Base-by-base conservation (phyloP, 2,888 invertebrate genomes). In the Papilio elwesi region DNA sequence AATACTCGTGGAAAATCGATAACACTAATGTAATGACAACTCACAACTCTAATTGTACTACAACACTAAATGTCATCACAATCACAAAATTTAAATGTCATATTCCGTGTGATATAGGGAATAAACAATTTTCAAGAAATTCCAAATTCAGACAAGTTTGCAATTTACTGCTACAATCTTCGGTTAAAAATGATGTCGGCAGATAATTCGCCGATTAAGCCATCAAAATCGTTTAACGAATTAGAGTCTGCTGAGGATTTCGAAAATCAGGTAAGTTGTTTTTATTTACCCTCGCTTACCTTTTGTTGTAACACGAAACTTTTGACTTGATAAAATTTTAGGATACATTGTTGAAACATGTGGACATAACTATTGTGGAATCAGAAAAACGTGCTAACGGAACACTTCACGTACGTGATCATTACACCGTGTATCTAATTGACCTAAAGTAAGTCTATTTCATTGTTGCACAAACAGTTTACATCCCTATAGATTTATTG, bases 361-460 rank as follows among this genome's bases (percentile, higher is more conserved):
- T 96, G 83, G 97, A 96, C 89, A 96, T 97, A 82, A 94, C 95
- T 74, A 96, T 97, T 75, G 95, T 96, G 63, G 97, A 97, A 83
- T 96, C 97, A 8, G 97, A 97, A 85, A 97, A 97, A 85, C 94
- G 97, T 74, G 96, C 96, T 63, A 97, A 96, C 86, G 96, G 96
- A 57, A 95, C 96, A 11, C 88, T 97, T 66, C 96, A 97, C 87
- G 94, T 97, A 70, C 92, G 96, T 81, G 97, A 97, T 85, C 96
- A 96, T 90, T 96, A 96, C 85, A 97, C 96, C 0, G 97, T 97
- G 53, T 97, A 97, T 90, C 94, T 97, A 85, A 95, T 97, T 82
- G 96, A 97, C 94, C 95, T 96, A 75, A 97, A 96, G 97, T 97
- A 92, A 94, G 95, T 74, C 59, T 78, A 79, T 43, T 82, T 78